Base-by-base conservation (phyloP, 1,140 invertebrate species). In the Ips typographus region DNA sequence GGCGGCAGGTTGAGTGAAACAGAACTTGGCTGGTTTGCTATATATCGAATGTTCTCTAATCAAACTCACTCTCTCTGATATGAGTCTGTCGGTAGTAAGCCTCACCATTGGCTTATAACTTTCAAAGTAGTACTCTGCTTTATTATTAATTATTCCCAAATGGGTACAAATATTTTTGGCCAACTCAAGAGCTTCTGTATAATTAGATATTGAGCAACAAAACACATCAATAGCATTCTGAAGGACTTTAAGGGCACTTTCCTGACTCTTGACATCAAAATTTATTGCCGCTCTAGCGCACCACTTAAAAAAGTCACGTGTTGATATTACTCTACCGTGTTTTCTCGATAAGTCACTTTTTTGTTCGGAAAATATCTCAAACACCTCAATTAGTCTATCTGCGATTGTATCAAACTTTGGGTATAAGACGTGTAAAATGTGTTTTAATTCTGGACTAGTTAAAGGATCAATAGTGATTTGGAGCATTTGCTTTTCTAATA, bases 201-300 rank as follows among this genome's bases (percentile, higher is more conserved):
- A 80, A 70, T 90, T 85, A 1, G 87, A 79, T 8, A 92, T 85
- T 37, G 90, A 92, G 72, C 88, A 90, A 73, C 91, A 91, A 80
- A 98, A 98, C 73, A 96, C 90, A 81, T 98, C 95, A 38, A 96
- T 86, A 1, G 94, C 94, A 83, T 98, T 92, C 82, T 95, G 92
- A 65, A 95, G 88, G 1, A 95, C 88, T 79, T 89, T 90, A 38
- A 91, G 82, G 2, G 88, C 90, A 3, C 91, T 90, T 56, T 88
- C 86, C n/a, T 87, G 82, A 43, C 90, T 91, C 0, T 88, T 87
- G 1, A 92, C 86, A 74, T 92, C 85, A 80, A 93, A 95, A 75
- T 90, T 86, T 7, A 86, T 79, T 37, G 88, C 83, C 4, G 93
- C 88, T 76, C 96, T 85, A 7, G 87, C 83, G 78, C 95, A 98